These are phyloP conservation scores for Hololepta plana DNA, from an alignment of 2,888 invertebrate genomes.

Conservation along the genomic window DNA sequence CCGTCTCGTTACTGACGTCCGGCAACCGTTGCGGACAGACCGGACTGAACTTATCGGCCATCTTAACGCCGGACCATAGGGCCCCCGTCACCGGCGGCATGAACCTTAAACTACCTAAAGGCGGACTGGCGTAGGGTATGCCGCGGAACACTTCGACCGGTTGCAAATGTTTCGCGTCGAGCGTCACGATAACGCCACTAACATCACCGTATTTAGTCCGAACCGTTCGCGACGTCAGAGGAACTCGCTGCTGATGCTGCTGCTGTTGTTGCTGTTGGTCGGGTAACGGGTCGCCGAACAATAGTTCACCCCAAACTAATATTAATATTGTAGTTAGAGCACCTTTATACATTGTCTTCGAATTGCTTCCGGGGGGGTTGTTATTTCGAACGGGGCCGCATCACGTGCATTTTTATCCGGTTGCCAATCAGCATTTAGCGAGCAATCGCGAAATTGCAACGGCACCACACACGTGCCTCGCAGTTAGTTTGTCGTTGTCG, in stretches of 20 bases:
- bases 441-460: too few species aligned
- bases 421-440: too few species aligned
- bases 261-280: too few species aligned
- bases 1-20: conserved; percentile 60
- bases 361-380: too few species aligned
- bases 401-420: too few species aligned
- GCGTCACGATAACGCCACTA: conserved; percentile 67
- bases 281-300: conserved; percentile 8
- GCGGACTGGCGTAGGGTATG: conserved; percentile 88
- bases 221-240: conserved; percentile 66
- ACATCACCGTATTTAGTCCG: conserved; percentile 78
- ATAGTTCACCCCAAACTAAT: conserved; percentile 8
- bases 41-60: conserved; percentile 72
- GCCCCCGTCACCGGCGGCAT: conserved; percentile 93
- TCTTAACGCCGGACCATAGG: conserved; percentile 78
- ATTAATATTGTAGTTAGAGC: too few species aligned
- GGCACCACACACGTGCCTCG: too few species aligned
- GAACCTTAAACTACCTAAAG: conserved; percentile 73
- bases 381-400: too few species aligned
- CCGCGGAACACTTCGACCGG: conserved; percentile 87
- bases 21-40: conserved; percentile 88
- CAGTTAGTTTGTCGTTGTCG: too few species aligned
- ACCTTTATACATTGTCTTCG: too few species aligned
- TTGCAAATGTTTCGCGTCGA: conserved; percentile 64
- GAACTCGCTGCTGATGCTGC: conserved; percentile 13